These are phyloP conservation scores for Tortricodes alternella DNA, from an alignment of 2,888 invertebrate genomes.

Conservation along the genomic window DNA sequence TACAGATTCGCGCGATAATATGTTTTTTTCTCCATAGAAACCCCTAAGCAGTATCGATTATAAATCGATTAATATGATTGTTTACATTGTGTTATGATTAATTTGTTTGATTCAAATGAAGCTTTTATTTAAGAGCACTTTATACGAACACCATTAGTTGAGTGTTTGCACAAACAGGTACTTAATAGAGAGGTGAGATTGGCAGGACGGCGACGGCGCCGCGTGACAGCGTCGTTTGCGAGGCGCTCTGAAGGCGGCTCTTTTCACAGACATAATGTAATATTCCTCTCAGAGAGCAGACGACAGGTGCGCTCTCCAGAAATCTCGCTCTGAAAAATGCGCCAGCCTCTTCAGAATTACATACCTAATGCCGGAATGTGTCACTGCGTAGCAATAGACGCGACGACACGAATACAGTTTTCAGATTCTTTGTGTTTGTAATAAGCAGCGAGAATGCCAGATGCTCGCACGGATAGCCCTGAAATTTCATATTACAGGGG, in stretches of 20 bases:
- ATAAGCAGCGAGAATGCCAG: slow-evolving; percentile 65
- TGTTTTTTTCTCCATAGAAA: too few species aligned
- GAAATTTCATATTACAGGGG: slow-evolving; percentile 51
- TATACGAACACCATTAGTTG: not conserved
- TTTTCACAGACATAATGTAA: slow-evolving; percentile 70
- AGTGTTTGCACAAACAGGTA: not conserved
- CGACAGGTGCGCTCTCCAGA: slow-evolving; percentile 69
- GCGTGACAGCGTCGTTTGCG: slow-evolving; percentile 41
- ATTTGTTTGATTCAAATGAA: too few species aligned
- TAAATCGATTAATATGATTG: too few species aligned
- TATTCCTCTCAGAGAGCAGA: slow-evolving; percentile 64
- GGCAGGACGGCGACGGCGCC: slow-evolving; percentile 38
- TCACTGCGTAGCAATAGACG: slow-evolving; percentile 56
- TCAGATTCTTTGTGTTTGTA: slow-evolving; percentile 71
- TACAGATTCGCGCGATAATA: too few species aligned
- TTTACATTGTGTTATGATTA: too few species aligned
- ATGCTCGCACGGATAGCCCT: slow-evolving; percentile 45
- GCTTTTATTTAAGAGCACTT: not conserved
- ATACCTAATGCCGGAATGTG: slow-evolving; percentile 67
- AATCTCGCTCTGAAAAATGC: slow-evolving; percentile 75
- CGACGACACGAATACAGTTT: slow-evolving; percentile 49
- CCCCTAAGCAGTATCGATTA: too few species aligned
- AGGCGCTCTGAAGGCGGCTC: slow-evolving; percentile 34
- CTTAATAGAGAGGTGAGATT: slow-evolving; percentile 8
- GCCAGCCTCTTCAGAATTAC: slow-evolving; percentile 61